Conservation (phyloP, 37 sponge, comb jelly and placozoan species). For the Oopsacas minuta region DNA sequence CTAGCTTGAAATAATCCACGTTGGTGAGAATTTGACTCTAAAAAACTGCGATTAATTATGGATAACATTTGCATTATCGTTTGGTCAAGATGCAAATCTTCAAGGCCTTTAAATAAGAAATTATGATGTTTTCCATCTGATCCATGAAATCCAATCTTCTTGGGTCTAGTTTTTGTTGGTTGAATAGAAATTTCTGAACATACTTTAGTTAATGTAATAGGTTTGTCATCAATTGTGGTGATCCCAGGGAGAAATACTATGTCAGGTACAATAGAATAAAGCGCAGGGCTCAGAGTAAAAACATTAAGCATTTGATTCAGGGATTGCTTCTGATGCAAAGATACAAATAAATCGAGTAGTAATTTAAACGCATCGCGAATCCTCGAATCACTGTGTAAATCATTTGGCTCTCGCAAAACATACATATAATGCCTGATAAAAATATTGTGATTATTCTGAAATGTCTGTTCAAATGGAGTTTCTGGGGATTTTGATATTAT, state of each 20-base stretch:
- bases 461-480: conserved; percentile 72
- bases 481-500: conserved; percentile 61
- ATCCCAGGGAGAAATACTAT: not conserved
- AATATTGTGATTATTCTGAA: conserved; percentile 63
- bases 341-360: not conserved
- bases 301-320: not conserved
- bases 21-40: not conserved
- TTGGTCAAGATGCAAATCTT: conserved; percentile 94
- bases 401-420: conserved; percentile 42
- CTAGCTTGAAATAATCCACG: conserved; percentile 30
- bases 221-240: not conserved
- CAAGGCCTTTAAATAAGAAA: conserved; percentile 43
- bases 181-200: conserved; percentile 63
- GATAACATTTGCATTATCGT: conserved; percentile 94
- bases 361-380: not conserved
- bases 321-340: not conserved
- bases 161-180: conserved; percentile 97
- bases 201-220: not conserved
- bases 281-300: not conserved
- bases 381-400: conserved; percentile 23
- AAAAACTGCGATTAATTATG: conserved; percentile 87
- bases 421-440: conserved; percentile 45
- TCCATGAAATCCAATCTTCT: conserved; percentile 93
- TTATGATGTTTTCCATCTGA: conserved; percentile 56
- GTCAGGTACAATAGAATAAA: not conserved